phyloP scores from a whole-genome alignment of 2,113 vertebrate species.

The Pampusana beccarii region DNA sequence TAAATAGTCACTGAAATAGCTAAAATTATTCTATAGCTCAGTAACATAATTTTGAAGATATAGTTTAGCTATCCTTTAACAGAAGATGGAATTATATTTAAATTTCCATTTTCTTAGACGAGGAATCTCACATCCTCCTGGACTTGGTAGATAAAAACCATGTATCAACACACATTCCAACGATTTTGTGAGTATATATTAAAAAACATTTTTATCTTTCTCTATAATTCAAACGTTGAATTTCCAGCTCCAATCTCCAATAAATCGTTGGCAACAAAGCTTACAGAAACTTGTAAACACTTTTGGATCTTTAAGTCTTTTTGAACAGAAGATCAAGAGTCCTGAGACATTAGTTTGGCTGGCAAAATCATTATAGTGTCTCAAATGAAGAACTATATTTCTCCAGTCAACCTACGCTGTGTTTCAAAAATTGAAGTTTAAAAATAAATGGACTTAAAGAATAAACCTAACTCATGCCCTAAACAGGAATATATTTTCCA shows the following conservation, averaged over 20 bases:
- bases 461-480: not conserved
- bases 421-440: not conserved
- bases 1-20: not conserved
- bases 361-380: not conserved
- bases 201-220: not conserved
- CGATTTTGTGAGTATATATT: not conserved
- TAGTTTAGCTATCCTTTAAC: not conserved
- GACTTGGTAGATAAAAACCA: not conserved
- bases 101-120: not conserved
- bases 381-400: not conserved
- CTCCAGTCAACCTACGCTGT: fast-evolving
- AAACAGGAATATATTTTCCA: not conserved
- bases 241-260: not conserved
- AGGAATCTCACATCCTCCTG: not conserved
- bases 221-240: not conserved
- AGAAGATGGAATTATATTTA: not conserved
- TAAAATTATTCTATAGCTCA: not conserved
- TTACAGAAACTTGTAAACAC: not conserved
- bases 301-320: not conserved
- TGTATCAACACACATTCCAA: not conserved
- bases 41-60: not conserved
- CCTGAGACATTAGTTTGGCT: not conserved
- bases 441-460: not conserved
- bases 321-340: not conserved
- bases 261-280: not conserved